Evolutionary conservation across 1,140 invertebrate species (phyloP), one percentile per base, ranked within the genome.

Genomic region (Sminthurinus signatus): DNA sequence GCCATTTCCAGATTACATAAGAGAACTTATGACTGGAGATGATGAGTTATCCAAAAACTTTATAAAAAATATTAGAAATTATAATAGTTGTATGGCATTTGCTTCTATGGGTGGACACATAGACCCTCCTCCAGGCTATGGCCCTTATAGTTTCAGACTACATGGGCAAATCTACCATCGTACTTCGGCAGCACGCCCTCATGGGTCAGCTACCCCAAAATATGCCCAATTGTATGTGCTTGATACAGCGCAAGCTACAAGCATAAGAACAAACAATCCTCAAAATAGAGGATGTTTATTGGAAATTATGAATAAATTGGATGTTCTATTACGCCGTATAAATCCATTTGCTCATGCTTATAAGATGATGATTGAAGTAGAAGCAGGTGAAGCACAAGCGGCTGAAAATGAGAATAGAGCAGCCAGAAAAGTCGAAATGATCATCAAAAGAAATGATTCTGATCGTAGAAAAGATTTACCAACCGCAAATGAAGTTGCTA

Each of bases 141-240:
- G 52, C n/a, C 62, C 69, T 0, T 64, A 66, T 15, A 67, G 69
- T 32, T 75, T 74, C 43, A 72, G 74, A 67, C 63, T 76, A 54
- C 64, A 75, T 57, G 75, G 75, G 10, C 71, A 74, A 64, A 60
- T 74, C 1, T 76, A 74, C 66, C 73, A 74, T 58, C 23, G 59
- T 59, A 57, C 58, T 67, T 8, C 50, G 52, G 12, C 73, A 39
- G 23, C 60, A 2, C 54, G 64, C 65, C 50, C 56, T 42, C 10
- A 12, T 19, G 27, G 25, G 51, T 46, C 62, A 2, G n/a, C n/a
- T 48, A 14, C 29, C 28, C 23, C 21, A 60, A 57, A 72, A 63
- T 70, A 57, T 67, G 5, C 55, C 4, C 54, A 64, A 29, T 17
- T 64, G 15, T 64, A 64, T 25, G 52, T 64, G 4, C 39, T 64